Base-by-base conservation (phyloP, 2,797 vertebrate genomes). In the Channallabes apus region DNA sequence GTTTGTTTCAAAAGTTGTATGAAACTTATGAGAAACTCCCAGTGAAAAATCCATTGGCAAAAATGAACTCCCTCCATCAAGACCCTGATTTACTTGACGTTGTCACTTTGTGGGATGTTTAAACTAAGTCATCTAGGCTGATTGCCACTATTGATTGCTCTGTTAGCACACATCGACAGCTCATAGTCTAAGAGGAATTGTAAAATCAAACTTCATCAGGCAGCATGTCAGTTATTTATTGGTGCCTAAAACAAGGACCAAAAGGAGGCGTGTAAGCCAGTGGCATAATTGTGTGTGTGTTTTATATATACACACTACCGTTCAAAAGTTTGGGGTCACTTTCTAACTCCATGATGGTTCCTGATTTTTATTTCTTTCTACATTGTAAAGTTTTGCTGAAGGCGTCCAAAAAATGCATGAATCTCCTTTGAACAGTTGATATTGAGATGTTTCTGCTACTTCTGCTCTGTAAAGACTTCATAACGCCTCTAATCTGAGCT, bases 161-260 rank as follows among this genome's bases (percentile, higher is more conserved):
- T 84, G 73, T 69, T 87, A 86, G 84, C 73, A 80, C 80, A 54
- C 80, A 84, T 54, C 84, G 88, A 85, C 85, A 78, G 54, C n/a
- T 58, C 32, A 17, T 58, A 67, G 79, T 75, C 29, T 62, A 67
- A 75, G 46, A 85, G 75, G 61, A 80, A 64, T 80, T 80, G 78
- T 46, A 80, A 46, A 65, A 80, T 80, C 69, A 81, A 81, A 81
- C 68, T 62, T 85, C 78, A 81, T 85, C 69, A 54, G 59, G 22
- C 59, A 27, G 41, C 84, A 18, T 41, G 76, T 5, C 58, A 41
- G 1, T 61, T 79, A 79, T 79, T 62, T 61, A 62, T 17, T 62
- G 46, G 32, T 12, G 6, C 71, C 71, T 80, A 51, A 46, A 64
- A 27, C 9, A 46, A 46, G 46, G 46, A 80, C n/a, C 38, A 51